Evolutionary conservation across 2,113 vertebrate genomes (phyloP).

Genomic region (Amphiprion ocellaris): DNA sequence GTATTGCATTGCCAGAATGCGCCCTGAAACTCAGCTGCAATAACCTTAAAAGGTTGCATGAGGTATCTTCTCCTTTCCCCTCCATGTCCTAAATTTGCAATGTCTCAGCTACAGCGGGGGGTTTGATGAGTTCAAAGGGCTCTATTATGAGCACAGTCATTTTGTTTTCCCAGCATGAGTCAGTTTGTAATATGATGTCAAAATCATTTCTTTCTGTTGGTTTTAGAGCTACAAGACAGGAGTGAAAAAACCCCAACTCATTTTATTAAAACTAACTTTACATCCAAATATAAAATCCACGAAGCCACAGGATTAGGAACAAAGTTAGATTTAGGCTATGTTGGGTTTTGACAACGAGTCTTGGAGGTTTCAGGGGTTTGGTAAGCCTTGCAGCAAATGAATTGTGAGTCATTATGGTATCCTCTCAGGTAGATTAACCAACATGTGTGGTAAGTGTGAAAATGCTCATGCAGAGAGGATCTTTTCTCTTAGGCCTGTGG

Average conservation of each 20-base stretch:
- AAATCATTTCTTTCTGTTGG: slow-evolving; percentile 15
- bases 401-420: slow-evolving; percentile 13
- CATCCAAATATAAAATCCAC: neutral
- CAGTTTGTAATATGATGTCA: slow-evolving; percentile 15
- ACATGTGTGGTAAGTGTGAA: slow-evolving; percentile 57
- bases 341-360: neutral
- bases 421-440: slow-evolving; percentile 57
- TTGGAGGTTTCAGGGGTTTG: slow-evolving; percentile 4
- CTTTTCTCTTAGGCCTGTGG: slow-evolving; percentile 64
- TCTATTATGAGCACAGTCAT: neutral
- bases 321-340: slow-evolving; percentile 8
- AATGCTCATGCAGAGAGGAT: slow-evolving; percentile 59
- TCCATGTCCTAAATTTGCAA: slow-evolving; percentile 35
- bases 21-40: slow-evolving; percentile 6
- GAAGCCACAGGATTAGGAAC: neutral
- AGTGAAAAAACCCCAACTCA: neutral
- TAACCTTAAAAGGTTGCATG: neutral
- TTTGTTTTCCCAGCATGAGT: slow-evolving; percentile 7
- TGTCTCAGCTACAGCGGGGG: slow-evolving; percentile 1
- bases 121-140: slow-evolving; percentile 19
- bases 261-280: neutral
- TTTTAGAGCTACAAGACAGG: slow-evolving; percentile 6
- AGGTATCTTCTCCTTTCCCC: neutral
- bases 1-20: slow-evolving; percentile 11
- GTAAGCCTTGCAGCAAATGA: slow-evolving; percentile 11